Evolutionary conservation across 1,140 invertebrate species (phyloP), one percentile per base, ranked within the genome.

Genomic region (Scylla paramamosain): DNA sequence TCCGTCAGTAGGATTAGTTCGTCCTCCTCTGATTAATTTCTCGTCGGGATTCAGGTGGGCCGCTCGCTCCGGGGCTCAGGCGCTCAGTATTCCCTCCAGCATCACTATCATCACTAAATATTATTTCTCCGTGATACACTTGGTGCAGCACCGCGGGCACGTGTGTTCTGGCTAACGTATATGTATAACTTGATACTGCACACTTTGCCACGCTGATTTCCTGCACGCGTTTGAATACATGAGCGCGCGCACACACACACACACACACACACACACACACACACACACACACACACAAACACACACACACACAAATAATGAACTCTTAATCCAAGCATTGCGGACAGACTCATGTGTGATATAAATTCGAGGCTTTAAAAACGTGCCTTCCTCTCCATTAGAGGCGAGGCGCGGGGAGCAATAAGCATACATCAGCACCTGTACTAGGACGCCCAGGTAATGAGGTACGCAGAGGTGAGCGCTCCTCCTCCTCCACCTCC

Each of bases 301-400:
- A 77, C 67, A 77, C 67, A 77, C 67, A 77, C 67, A n/a, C 67
- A 59, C 52, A 59, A 77, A 77, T 77, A 77, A 77, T 77, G 67
- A 77, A n/a, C 67, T 77, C 67, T 77, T 77, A 77, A 77, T 77
- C 67, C n/a, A 77, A 77, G 67, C 67, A 77, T n/a, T 77, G 67
- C 67, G n/a, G 67, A 77, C 67, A 77, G 67, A 77, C 67, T 77
- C 67, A 77, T 77, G 25, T 77, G 67, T 77, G 67, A 77, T 77
- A 77, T 77, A 77, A 77, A 77, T 77, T n/a, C n/a, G 67, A 77
- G 67, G 67, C 67, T 77, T 77, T 77, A 77, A 77, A 77, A 77
- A 77, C 67, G 25, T 77, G 67, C 67, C 67, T 77, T 77, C 67
- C 67, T 20, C 6, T 77, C 67, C 67, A 77, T 77, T 77, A 77